phyloP scores from a whole-genome alignment of 2,113 vertebrate genomes.

The Onychorhynchus coronatus region DNA sequence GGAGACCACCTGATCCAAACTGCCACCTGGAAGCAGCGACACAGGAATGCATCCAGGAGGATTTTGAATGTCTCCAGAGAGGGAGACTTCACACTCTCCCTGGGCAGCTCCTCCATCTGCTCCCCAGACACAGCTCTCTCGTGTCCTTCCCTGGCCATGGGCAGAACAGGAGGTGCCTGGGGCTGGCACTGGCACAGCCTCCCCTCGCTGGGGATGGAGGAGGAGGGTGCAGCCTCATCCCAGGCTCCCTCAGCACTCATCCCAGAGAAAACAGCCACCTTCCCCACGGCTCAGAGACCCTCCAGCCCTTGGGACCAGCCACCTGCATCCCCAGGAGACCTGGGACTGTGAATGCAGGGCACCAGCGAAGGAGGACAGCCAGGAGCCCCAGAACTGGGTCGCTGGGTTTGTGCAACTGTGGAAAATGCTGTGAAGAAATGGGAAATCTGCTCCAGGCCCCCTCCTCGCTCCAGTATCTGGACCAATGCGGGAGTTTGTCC shows the following conservation, averaged over 20 bases:
- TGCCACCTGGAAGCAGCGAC: not conserved
- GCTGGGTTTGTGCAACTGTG: not conserved
- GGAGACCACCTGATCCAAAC: no score
- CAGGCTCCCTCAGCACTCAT: not conserved
- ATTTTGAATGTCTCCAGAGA: not conserved
- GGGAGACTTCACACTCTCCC: not conserved
- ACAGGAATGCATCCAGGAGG: not conserved
- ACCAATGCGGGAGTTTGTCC: not conserved
- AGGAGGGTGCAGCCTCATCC: not conserved
- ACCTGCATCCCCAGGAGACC: not conserved
- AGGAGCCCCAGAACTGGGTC: not conserved
- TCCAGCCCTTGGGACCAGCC: not conserved
- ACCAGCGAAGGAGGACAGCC: not conserved
- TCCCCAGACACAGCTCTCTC: not conserved
- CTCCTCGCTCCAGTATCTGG: accelerated
- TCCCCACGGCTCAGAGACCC: not conserved
- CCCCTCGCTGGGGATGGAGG: not conserved
- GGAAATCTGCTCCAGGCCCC: not conserved
- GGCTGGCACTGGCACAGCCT: accelerated
- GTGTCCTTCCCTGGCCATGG: not conserved
- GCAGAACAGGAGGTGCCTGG: not conserved
- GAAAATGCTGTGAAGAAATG: not conserved
- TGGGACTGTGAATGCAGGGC: not conserved
- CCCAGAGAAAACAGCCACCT: not conserved
- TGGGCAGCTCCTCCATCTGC: not conserved